Evolutionary conservation across 2,888 invertebrate genomes (phyloP).

Genomic region (Belgica antarctica): DNA sequence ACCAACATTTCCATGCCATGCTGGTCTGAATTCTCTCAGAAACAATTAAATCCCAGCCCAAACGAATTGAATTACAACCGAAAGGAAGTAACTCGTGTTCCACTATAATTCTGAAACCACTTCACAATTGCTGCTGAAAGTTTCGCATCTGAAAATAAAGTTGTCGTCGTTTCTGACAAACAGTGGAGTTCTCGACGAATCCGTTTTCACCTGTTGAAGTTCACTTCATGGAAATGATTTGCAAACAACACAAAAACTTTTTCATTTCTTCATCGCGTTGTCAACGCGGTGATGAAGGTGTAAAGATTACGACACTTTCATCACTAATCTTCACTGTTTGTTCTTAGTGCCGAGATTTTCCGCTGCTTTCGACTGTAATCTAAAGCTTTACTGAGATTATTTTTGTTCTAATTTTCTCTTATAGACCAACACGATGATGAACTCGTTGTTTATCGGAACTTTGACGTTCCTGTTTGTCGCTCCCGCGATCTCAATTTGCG

Average conservation of each 20-base stretch:
- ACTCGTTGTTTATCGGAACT: neutral
- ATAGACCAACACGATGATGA: constrained; percentile 13
- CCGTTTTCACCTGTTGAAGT: neutral
- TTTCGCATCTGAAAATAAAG: no score
- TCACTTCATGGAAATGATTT: constrained; percentile 12
- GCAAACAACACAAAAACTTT: constrained; percentile 23
- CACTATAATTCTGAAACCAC: no score
- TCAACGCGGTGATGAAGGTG: constrained; percentile 6
- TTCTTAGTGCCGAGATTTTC: neutral
- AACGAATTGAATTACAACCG: no score
- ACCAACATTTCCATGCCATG: no score
- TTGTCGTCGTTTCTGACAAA: neutral
- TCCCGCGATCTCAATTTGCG: constrained; percentile 31
- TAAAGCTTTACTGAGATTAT: no score
- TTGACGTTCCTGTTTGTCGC: constrained; percentile 18
- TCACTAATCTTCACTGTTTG: neutral
- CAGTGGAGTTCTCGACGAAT: neutral
- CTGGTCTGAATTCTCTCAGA: no score
- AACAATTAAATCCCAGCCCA: no score
- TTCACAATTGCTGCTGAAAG: no score
- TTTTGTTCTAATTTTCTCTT: neutral
- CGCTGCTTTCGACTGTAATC: neutral
- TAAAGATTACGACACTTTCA: neutral
- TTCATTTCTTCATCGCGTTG: no score
- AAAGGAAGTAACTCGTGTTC: no score